These are phyloP conservation scores for Ochotona princeps DNA, from an alignment of 2,113 vertebrate genomes.

Conservation along the genomic window DNA sequence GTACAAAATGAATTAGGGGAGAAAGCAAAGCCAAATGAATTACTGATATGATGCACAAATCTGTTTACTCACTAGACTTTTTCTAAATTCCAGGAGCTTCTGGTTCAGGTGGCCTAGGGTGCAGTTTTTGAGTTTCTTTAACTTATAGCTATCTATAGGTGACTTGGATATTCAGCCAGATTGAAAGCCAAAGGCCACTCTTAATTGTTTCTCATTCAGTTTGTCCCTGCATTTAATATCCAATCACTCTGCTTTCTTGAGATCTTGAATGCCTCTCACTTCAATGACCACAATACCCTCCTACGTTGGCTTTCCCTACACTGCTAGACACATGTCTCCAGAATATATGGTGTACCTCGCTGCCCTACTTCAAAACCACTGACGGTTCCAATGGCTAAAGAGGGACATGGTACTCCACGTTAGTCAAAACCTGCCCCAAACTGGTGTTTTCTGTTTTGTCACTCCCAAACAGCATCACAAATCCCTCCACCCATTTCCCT, in stretches of 20 bases:
- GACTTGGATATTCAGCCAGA: neutral
- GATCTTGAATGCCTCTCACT: neutral
- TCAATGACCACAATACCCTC: neutral
- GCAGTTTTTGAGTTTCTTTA: neutral
- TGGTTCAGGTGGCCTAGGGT: neutral
- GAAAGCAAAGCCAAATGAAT: neutral
- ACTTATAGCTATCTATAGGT: neutral
- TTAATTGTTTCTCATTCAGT: neutral
- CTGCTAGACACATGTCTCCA: neutral
- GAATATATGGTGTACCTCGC: neutral
- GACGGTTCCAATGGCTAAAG: neutral
- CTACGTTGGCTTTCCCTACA: neutral
- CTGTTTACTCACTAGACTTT: neutral
- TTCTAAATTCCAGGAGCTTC: neutral
- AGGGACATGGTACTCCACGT: neutral
- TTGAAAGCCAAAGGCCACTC: neutral
- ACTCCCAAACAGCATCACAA: neutral
- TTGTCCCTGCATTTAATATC: neutral
- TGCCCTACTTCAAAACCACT: neutral
- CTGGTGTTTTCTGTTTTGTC: neutral
- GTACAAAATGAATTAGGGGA: neutral
- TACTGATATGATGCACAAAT: neutral
- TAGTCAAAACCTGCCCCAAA: neutral
- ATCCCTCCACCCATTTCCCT: neutral
- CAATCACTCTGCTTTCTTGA: neutral